A percentile compares a stretch with the other conserved stretches of the same genome.
Conservation (phyloP, 2,113 vertebrate species). For the Grammomys dolichurus region DNA sequence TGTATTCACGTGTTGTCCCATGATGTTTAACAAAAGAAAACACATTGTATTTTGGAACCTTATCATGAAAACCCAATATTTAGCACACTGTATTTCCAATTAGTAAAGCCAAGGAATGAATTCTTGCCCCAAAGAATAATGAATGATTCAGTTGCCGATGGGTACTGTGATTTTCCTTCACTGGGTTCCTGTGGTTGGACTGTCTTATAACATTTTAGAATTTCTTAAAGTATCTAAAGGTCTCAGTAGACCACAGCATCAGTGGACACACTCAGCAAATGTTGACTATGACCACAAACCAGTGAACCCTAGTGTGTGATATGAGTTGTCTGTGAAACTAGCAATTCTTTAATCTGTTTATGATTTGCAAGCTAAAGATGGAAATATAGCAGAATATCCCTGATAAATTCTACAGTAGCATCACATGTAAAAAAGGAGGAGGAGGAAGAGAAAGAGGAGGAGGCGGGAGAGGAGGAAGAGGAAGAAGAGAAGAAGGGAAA, state of each 20-base stretch:
- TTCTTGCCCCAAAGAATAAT: constrained; percentile 38
- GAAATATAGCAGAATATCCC: constrained; percentile 2
- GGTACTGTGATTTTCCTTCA: background rate
- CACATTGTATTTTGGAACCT: constrained; percentile 38
- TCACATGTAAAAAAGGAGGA: background rate
- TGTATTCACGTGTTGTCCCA: background rate
- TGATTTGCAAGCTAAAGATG: constrained; percentile 18
- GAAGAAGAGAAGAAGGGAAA: too few relatives aligned
- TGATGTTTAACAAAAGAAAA: constrained; percentile 29
- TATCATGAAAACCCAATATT: constrained; percentile 9
- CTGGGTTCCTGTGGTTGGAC: constrained; percentile 29
- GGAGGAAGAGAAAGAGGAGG: too few relatives aligned
- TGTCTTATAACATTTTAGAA: constrained; percentile 12
- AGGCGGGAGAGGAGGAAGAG: too few relatives aligned
- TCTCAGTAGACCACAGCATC: background rate
- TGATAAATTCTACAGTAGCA: constrained; percentile 20
- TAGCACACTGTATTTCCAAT: background rate
- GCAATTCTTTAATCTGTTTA: constrained; percentile 11
- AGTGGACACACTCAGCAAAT: constrained; percentile 46
- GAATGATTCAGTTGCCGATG: background rate
- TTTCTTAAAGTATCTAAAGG: constrained; percentile 61
- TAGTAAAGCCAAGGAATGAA: constrained; percentile 13
- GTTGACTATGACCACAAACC: constrained; percentile 27
- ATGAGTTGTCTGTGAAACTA: constrained; percentile 55
- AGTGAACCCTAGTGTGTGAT: constrained; percentile 3